A percentile compares a stretch with the other conserved stretches of the same genome.
Conservation (phyloP, 2,113 vertebrate species). For the Rissa tridactyla region DNA sequence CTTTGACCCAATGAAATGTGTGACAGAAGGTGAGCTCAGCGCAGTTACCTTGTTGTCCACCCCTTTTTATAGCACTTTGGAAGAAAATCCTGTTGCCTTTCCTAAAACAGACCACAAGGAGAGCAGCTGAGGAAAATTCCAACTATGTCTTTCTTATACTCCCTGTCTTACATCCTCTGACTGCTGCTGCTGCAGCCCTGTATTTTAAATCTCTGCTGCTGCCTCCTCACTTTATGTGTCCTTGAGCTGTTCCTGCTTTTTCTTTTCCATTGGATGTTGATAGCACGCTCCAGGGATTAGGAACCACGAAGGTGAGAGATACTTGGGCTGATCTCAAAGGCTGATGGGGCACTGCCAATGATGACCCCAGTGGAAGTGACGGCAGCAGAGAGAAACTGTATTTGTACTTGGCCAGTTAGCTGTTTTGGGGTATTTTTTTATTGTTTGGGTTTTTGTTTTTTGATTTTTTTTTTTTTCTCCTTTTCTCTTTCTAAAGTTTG, state of each 20-base stretch:
- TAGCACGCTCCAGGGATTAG: background rate
- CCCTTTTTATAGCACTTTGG: background rate
- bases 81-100: background rate
- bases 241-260: background rate
- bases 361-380: fast-evolving
- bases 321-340: background rate
- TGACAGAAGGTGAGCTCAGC: background rate
- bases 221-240: background rate
- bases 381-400: background rate
- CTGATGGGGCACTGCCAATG: background rate
- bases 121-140: background rate
- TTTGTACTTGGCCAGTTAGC: background rate
- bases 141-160: background rate
- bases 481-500: background rate
- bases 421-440: fast-evolving
- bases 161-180: background rate
- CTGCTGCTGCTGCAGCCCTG: background rate
- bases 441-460: background rate
- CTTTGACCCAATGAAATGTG: background rate
- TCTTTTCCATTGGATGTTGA: background rate
- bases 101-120: background rate
- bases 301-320: background rate
- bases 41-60: background rate
- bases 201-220: background rate
- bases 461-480: background rate